Evolutionary conservation across 2,797 vertebrate genomes (phyloP).

Genomic region (Pseudochromis fuscus): DNA sequence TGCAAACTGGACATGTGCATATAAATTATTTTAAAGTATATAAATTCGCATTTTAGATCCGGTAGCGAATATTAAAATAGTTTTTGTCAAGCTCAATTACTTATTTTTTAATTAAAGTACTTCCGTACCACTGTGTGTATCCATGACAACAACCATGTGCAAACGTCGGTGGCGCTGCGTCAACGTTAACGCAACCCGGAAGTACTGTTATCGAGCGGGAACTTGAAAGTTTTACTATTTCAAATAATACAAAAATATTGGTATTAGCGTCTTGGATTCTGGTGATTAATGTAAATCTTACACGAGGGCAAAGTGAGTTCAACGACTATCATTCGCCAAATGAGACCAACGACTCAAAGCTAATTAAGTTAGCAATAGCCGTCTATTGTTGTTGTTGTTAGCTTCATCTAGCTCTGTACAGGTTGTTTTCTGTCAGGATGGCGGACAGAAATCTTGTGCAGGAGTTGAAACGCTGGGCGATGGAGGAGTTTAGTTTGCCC

Average conservation of each 20-base stretch:
- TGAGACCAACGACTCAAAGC: neutral
- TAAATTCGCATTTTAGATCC: too few relatives aligned
- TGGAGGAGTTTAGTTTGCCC: slow-evolving; percentile 83
- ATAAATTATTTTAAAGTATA: too few relatives aligned
- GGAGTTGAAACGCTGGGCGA: slow-evolving; percentile 84
- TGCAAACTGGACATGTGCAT: too few relatives aligned
- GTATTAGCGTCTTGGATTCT: rapidly evolving
- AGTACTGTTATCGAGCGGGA: slow-evolving; percentile 63
- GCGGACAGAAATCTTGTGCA: slow-evolving; percentile 76
- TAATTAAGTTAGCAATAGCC: neutral
- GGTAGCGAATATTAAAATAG: too few relatives aligned
- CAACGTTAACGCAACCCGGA: slow-evolving; percentile 60
- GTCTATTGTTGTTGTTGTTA: slow-evolving; percentile 3
- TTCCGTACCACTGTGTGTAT: neutral
- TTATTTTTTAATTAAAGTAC: too few relatives aligned
- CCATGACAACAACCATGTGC: neutral
- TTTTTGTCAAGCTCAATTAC: too few relatives aligned
- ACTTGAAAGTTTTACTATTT: slow-evolving; percentile 48
- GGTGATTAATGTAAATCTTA: neutral
- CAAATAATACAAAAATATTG: neutral
- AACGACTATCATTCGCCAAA: neutral
- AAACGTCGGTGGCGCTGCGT: slow-evolving; percentile 32
- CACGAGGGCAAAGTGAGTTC: neutral
- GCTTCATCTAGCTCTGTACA: slow-evolving; percentile 12
- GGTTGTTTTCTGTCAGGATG: slow-evolving; percentile 64